Conservation (phyloP, 2,888 invertebrate genomes). For the Cryptophagus acutangulus region DNA sequence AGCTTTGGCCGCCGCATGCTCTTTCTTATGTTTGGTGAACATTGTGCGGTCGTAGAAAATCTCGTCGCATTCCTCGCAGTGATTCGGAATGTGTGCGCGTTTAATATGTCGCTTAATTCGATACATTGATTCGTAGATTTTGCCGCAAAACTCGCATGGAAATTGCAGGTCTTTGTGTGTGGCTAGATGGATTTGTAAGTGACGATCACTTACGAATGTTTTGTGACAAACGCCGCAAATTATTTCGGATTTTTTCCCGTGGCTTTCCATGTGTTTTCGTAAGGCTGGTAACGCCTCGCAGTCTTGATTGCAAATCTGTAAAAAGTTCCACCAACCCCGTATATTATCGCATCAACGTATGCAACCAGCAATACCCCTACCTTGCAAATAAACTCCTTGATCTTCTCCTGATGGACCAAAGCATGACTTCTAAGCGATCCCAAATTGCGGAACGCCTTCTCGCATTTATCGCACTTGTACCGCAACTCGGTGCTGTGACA, state of each 20-base stretch:
- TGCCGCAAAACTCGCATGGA: constrained; percentile 37
- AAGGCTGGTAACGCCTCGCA: constrained; percentile 25
- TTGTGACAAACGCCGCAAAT: constrained; percentile 34
- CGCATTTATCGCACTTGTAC: constrained; percentile 34
- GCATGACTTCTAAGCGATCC: constrained; percentile 34
- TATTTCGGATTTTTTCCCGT: constrained; percentile 29
- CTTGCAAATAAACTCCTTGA: constrained; percentile 34
- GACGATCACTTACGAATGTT: constrained; percentile 32
- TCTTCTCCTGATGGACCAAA: constrained; percentile 30
- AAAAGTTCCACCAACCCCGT: neutral
- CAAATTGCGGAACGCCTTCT: constrained; percentile 32
- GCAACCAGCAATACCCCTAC: constrained; percentile 22
- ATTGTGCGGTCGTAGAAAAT: constrained; percentile 35
- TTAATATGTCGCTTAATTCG: constrained; percentile 35
- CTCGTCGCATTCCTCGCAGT: constrained; percentile 34
- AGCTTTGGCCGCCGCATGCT: constrained; percentile 31
- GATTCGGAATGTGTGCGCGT: constrained; percentile 34
- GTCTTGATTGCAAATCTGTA: constrained; percentile 30
- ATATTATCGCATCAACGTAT: too few relatives aligned
- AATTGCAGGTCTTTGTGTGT: constrained; percentile 34
- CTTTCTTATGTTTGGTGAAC: constrained; percentile 32
- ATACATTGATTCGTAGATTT: constrained; percentile 34
- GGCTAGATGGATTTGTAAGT: constrained; percentile 31
- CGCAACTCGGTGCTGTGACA: constrained; percentile 32
- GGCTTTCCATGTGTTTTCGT: constrained; percentile 29